Conservation (phyloP, 2,113 vertebrate genomes). For the Ochotona curzoniae region DNA sequence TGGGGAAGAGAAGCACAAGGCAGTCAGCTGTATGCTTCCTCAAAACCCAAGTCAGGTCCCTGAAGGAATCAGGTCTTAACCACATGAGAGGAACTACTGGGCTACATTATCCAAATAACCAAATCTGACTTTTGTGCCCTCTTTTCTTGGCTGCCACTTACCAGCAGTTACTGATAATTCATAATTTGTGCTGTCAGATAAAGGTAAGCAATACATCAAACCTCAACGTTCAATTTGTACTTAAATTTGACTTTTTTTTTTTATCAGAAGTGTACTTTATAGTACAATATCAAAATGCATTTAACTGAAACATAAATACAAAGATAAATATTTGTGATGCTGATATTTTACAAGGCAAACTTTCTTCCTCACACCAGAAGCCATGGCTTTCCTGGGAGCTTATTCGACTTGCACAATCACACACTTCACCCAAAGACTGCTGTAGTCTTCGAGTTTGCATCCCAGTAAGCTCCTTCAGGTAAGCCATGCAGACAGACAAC, state of each 20-base stretch:
- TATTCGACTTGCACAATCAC: neutral
- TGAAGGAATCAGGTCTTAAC: neutral
- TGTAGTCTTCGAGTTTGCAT: neutral
- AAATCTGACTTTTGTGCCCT: neutral
- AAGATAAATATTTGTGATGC: neutral
- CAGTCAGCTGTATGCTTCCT: neutral
- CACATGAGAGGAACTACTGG: neutral
- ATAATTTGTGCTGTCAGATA: neutral
- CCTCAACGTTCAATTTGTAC: neutral
- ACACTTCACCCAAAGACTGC: neutral
- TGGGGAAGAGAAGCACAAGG: neutral
- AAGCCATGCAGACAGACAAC: neutral
- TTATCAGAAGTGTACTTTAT: neutral
- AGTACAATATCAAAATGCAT: neutral
- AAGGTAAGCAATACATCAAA: neutral
- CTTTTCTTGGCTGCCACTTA: neutral
- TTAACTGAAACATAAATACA: neutral
- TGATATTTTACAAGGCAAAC: neutral
- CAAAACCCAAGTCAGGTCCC: neutral
- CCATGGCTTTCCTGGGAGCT: neutral
- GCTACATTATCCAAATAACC: slow-evolving; percentile 7
- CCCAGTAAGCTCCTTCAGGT: neutral
- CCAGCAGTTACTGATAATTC: neutral
- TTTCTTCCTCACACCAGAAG: neutral
- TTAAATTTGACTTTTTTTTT: neutral